phyloP scores from a whole-genome alignment of 2,888 invertebrate species.

The Pogonocherus hispidulus region DNA sequence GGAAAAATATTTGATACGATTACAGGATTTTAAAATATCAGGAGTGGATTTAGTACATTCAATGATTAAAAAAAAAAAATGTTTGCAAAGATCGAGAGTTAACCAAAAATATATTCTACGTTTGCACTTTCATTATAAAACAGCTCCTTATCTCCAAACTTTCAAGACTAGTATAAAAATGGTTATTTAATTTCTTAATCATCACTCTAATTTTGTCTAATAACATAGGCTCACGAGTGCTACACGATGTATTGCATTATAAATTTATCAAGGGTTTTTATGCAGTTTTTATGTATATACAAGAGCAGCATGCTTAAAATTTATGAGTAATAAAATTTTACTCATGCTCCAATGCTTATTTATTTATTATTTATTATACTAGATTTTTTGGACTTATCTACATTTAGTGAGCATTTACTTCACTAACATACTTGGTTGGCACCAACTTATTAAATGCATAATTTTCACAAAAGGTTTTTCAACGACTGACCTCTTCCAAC shows the following conservation, averaged over 20 bases:
- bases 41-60: no score
- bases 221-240: slow-evolving; percentile 46
- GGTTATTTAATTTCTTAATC: slow-evolving; percentile 46
- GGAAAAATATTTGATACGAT: not conserved
- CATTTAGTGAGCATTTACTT: slow-evolving; percentile 64
- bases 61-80: no score
- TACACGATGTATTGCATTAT: slow-evolving; percentile 51
- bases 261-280: slow-evolving; percentile 50
- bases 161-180: slow-evolving; percentile 52
- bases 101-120: slow-evolving; percentile 35
- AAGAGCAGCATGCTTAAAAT: slow-evolving; percentile 41
- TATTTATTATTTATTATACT: slow-evolving; percentile 52
- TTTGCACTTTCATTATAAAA: slow-evolving; percentile 47
- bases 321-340: slow-evolving; percentile 32
- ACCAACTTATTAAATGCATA: slow-evolving; percentile 56
- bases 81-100: slow-evolving; percentile 24
- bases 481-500: slow-evolving; percentile 10
- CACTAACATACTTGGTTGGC: slow-evolving; percentile 62
- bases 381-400: slow-evolving; percentile 60
- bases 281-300: slow-evolving; percentile 51
- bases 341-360: slow-evolving; percentile 33
- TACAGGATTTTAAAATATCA: slow-evolving; percentile 5
- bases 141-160: slow-evolving; percentile 38
- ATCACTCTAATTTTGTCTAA: slow-evolving; percentile 53
- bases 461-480: slow-evolving; percentile 30